A percentile compares a stretch with the other conserved stretches of the same genome.
Evolutionary conservation across 1,140 invertebrate species (phyloP).

Genomic region (Bombus polaris): DNA sequence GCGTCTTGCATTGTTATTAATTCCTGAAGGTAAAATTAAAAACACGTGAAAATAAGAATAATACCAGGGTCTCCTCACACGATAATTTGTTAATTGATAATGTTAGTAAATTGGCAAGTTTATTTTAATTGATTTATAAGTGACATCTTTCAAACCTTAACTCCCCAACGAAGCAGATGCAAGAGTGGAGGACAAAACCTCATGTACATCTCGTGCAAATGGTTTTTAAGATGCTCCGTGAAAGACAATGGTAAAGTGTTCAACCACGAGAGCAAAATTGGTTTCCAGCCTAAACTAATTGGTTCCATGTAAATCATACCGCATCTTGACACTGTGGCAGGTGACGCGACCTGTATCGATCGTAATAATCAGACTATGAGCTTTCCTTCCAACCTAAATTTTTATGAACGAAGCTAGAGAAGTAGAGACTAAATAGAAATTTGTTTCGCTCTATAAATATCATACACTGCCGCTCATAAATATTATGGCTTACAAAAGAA

Average conservation of each 20-base stretch:
- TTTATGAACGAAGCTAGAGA: neutral
- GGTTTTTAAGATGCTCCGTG: constrained; percentile 86
- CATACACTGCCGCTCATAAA: too few relatives aligned
- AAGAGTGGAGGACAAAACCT: constrained; percentile 90
- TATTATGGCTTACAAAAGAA: too few relatives aligned
- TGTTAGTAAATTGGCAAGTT: neutral
- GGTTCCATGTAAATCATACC: constrained; percentile 99
- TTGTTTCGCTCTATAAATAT: too few relatives aligned
- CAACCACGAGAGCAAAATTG: constrained; percentile 94
- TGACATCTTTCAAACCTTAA: constrained; percentile 80
- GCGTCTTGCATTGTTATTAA: constrained; percentile 93
- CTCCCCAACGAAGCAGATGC: constrained; percentile 87
- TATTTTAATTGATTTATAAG: neutral
- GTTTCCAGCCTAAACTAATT: constrained; percentile 93
- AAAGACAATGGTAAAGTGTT: constrained; percentile 89
- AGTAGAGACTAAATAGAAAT: neutral
- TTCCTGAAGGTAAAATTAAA: constrained; percentile 84
- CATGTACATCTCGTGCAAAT: constrained; percentile 88
- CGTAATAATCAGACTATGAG: neutral
- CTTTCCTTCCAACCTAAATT: neutral
- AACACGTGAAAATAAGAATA: too few relatives aligned
- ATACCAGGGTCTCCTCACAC: too few relatives aligned
- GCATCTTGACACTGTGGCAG: constrained; percentile 93
- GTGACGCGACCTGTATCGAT: constrained; percentile 89
- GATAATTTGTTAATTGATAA: too few relatives aligned